phyloP scores from a whole-genome alignment of 2,888 invertebrate species.

The Alloscopus bannaensis region DNA sequence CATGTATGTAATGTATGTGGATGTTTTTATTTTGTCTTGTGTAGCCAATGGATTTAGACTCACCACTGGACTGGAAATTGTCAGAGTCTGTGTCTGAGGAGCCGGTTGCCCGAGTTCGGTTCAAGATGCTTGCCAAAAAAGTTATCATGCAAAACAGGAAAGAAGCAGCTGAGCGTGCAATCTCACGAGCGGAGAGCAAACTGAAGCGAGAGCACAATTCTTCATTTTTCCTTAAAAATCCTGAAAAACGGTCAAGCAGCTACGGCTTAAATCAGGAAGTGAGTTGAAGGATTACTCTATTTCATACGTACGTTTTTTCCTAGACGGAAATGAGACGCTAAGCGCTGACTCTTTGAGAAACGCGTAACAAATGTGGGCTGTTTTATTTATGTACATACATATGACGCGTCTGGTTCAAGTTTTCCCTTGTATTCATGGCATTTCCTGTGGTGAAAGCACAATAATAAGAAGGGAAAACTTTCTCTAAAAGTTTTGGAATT shows the following conservation, averaged over 20 bases:
- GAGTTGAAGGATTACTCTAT: conserved; percentile 20
- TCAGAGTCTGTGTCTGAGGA: conserved; percentile 20
- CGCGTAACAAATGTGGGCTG: too few relatives aligned
- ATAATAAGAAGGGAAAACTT: background rate
- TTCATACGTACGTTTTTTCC: background rate
- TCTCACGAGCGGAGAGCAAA: conserved; percentile 65
- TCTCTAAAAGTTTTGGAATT: conserved; percentile 2
- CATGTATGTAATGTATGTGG: too few relatives aligned
- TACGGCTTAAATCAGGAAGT: conserved; percentile 64
- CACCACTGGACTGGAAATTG: conserved; percentile 42
- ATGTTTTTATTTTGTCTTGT: conserved; percentile 4
- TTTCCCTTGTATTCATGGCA: conserved; percentile 1
- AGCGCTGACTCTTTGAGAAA: background rate
- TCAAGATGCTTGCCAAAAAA: conserved; percentile 67
- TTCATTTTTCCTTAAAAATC: conserved; percentile 53
- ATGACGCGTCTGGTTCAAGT: too few relatives aligned
- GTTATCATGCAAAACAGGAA: conserved; percentile 72
- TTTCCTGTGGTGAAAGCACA: background rate
- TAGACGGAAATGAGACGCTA: background rate
- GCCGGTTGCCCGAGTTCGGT: conserved; percentile 45
- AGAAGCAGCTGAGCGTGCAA: conserved; percentile 68
- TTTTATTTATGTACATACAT: too few relatives aligned
- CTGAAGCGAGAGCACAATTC: conserved; percentile 57
- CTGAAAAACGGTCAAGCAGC: conserved; percentile 52
- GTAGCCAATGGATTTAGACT: conserved; percentile 43